Conservation (phyloP, 2,888 invertebrate species). For the Tipula confusa region DNA sequence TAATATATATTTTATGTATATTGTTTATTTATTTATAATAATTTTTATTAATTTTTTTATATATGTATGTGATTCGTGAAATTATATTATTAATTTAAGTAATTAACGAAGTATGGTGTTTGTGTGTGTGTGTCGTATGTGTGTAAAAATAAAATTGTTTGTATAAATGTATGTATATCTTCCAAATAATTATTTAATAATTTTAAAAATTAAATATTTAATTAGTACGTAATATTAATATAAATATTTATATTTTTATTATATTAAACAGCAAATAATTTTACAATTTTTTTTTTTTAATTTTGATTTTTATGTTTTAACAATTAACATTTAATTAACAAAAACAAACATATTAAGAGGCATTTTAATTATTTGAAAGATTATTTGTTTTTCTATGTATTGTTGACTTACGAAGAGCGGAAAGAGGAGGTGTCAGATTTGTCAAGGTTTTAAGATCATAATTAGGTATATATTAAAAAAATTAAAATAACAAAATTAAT, state of each 20-base stretch:
- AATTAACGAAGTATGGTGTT: background rate
- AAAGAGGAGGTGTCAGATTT: too few species aligned
- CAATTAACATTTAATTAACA: conserved; percentile 7
- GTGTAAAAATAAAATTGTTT: too few species aligned
- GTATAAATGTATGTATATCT: background rate
- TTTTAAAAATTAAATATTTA: background rate
- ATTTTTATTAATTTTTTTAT: too few species aligned
- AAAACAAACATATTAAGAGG: background rate
- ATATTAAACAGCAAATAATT: background rate
- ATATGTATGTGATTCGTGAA: background rate
- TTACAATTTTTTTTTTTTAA: background rate
- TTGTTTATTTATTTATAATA: background rate
- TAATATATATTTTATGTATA: background rate
- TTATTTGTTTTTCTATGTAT: background rate
- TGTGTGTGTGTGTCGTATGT: background rate
- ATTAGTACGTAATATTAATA: background rate
- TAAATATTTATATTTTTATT: background rate
- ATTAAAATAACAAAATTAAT: background rate
- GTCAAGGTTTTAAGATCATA: background rate
- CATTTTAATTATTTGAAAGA: background rate
- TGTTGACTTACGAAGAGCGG: too few species aligned
- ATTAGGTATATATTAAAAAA: background rate
- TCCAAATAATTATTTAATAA: background rate
- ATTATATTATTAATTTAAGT: background rate
- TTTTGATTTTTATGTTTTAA: background rate